Percentiles rank a stretch among this genome's conserved stretches.
Conservation (phyloP, 2,888 invertebrate species). For the Tromatobia lineatoria region DNA sequence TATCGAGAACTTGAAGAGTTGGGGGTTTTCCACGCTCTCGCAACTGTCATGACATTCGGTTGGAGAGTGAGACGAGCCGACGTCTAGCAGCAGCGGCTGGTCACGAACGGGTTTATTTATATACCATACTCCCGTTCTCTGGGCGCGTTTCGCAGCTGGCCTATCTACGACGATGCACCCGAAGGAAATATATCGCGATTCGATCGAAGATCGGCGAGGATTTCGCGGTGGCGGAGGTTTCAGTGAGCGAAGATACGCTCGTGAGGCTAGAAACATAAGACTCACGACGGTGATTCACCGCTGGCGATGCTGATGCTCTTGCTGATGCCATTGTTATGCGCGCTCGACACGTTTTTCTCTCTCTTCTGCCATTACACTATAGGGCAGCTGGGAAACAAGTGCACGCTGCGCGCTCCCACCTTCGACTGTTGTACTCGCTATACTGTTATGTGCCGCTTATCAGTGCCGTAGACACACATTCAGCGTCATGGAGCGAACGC, state of each 20-base stretch:
- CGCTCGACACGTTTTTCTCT: constrained; percentile 32
- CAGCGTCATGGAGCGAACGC: no score
- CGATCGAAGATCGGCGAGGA: constrained; percentile 42
- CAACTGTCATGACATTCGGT: constrained; percentile 60
- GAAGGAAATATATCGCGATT: constrained; percentile 58
- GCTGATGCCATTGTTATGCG: background rate
- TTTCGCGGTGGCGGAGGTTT: background rate
- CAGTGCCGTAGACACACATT: no score
- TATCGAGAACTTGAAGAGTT: background rate
- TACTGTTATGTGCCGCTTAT: constrained; percentile 46
- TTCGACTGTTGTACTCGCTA: constrained; percentile 26
- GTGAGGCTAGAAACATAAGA: constrained; percentile 37
- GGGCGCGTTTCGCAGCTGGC: constrained; percentile 44
- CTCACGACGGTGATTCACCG: constrained; percentile 52
- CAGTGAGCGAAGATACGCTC: background rate
- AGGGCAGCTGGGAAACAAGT: constrained; percentile 25
- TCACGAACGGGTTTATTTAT: constrained; percentile 66
- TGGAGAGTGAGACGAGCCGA: constrained; percentile 35
- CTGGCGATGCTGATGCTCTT: background rate
- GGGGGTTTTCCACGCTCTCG: constrained; percentile 48
- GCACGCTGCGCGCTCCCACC: constrained; percentile 35
- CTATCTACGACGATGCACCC: constrained; percentile 43
- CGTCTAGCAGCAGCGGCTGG: constrained; percentile 15
- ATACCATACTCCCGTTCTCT: constrained; percentile 54
- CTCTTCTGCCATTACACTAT: constrained; percentile 38